Percentiles rank a stretch among this genome's conserved stretches.
Conservation (phyloP, 2,113 vertebrate genomes). For the Odontophorus gujanensis region DNA sequence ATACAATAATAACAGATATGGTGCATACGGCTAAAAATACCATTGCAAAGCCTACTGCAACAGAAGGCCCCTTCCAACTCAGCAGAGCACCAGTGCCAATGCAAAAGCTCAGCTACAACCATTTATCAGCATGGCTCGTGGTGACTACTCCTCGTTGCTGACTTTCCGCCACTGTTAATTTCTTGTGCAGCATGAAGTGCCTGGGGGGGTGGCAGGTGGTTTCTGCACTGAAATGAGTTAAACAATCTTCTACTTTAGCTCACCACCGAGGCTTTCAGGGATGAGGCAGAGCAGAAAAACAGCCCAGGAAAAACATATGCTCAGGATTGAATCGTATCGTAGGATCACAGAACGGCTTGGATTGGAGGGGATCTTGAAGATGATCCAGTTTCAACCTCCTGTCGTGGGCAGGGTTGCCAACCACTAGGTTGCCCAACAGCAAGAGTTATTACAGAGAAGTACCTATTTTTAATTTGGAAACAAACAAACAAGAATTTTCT, state of each 20-base stretch:
- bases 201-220: constrained; percentile 6
- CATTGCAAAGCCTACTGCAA: not conserved
- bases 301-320: not conserved
- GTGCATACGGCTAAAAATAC: not conserved
- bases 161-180: not conserved
- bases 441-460: not conserved
- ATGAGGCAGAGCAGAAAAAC: not conserved
- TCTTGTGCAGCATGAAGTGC: not conserved
- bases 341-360: too few species aligned
- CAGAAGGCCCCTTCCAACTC: not conserved
- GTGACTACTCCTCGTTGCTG: not conserved
- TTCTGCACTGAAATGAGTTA: not conserved
- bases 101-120: fast-evolving
- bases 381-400: too few species aligned
- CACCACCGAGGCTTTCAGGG: not conserved
- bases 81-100: not conserved
- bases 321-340: not conserved
- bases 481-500: not conserved
- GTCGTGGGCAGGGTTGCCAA: too few species aligned
- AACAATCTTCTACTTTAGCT: constrained; percentile 10
- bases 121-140: fast-evolving
- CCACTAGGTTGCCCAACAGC: not conserved
- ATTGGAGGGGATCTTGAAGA: too few species aligned
- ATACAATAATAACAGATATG: not conserved
- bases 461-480: not conserved